A percentile compares a stretch with the other conserved stretches of the same genome.
Evolutionary conservation across 2,113 vertebrate species (phyloP).

Genomic region (Canis aureus): DNA sequence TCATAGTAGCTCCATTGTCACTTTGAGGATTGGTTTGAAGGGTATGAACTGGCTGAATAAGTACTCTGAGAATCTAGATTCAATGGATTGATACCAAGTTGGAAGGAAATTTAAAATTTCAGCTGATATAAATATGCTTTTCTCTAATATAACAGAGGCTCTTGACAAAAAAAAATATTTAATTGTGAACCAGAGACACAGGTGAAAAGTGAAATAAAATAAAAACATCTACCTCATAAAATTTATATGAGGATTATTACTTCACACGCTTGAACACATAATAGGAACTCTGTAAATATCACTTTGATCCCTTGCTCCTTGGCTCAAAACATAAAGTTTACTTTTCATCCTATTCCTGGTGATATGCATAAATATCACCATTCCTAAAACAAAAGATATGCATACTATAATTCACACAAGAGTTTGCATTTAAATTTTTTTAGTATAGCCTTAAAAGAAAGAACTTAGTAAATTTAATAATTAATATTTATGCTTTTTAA

Average conservation of each 20-base stretch:
- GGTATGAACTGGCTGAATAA: not conserved
- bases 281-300: not conserved
- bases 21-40: not conserved
- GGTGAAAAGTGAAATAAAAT: not conserved
- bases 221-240: not conserved
- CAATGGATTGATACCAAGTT: not conserved
- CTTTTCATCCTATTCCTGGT: not conserved
- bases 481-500: not conserved
- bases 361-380: not conserved
- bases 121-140: not conserved
- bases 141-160: not conserved
- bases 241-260: not conserved
- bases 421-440: conserved; percentile 29
- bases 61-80: not conserved
- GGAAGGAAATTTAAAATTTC: not conserved
- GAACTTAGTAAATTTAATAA: conserved; percentile 15
- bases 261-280: not conserved
- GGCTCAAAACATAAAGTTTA: not conserved
- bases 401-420: not conserved
- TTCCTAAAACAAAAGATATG: not conserved
- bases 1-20: not conserved
- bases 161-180: not conserved
- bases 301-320: not conserved
- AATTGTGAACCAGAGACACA: not conserved
- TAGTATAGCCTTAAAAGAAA: not conserved